Percentiles rank a stretch among this genome's conserved stretches.
These are phyloP conservation scores for Condylura cristata DNA, from an alignment of 2,113 vertebrate genomes.

Conservation along the genomic window DNA sequence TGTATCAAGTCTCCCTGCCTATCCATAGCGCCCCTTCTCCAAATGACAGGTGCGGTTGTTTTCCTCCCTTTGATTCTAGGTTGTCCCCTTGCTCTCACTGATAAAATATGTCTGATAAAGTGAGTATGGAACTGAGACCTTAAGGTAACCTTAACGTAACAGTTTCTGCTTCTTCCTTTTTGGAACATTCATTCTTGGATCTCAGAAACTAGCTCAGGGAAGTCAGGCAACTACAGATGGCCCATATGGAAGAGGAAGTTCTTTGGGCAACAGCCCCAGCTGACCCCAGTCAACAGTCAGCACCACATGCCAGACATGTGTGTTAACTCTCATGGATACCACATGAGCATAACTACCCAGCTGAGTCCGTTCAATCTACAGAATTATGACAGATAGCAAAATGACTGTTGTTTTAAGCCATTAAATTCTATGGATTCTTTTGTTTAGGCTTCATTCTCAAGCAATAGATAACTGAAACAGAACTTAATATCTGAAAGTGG, in stretches of 20 bases:
- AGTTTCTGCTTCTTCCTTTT: neutral
- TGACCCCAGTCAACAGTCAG: neutral
- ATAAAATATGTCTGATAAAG: neutral
- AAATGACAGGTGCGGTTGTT: neutral
- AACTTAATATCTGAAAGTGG: neutral
- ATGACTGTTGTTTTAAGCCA: neutral
- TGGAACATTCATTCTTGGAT: neutral
- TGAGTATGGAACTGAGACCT: neutral
- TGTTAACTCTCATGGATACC: neutral
- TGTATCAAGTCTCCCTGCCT: fast-evolving
- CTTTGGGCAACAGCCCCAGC: neutral
- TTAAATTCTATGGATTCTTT: neutral
- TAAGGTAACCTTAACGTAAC: neutral
- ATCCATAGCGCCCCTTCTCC: neutral
- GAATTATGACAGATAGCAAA: neutral
- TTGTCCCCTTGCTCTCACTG: neutral
- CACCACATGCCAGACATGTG: neutral
- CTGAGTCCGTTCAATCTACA: neutral
- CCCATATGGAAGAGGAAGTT: neutral
- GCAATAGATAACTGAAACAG: neutral
- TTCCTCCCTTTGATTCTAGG: neutral
- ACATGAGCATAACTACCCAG: neutral
- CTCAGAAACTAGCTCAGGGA: neutral
- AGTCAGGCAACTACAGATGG: neutral
- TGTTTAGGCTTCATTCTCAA: neutral